Evolutionary conservation across 2,113 vertebrate genomes (phyloP), one percentile per base, ranked within the genome.

Genomic region (Clarias macrocephalus): DNA sequence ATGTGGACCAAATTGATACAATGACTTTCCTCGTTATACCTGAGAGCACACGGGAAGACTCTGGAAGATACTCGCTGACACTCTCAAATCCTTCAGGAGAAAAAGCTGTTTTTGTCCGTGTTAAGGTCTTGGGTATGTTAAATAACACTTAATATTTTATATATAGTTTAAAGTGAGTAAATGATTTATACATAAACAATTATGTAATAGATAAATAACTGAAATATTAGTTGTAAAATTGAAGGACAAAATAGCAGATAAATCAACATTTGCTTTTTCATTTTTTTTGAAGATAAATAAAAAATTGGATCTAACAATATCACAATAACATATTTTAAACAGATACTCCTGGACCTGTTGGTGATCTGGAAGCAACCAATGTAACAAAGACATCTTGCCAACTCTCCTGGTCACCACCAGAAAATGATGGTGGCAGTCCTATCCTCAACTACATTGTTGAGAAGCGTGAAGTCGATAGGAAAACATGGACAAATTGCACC

Each of bases 21-120:
- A 99, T 99, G 98, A 96, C 97, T 85, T 99, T 99, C 95, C 95
- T 99, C 85, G 96, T 98, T 82, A 99, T 99, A 90, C 97, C 98
- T 0, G 95, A 99, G 92, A 97, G 97, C 91, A 99, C 98, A 85
- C 97, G 98, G 90, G 98, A 99, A 79, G 98, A 99, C 91, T 99
- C 98, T 23, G 98, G 98, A 90, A 98, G 93, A 96, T 99, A 99
- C 85, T 97, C 96, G 11, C 89, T 99, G 91, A 97, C 96, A 0
- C 95, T 99, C 86, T 97, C 97, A 84, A 99, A 98, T 90, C 92
- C 95, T 65, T 97, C 97, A 62, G 98, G 98, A 94, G 98, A 99
- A 95, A 99, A 99, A 90, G 96, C 98, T 7, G 95, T 99, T 28
- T 99, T 95, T 85, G 98, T 99, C 80, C 97, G 97, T 1, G 98